Evolutionary conservation across 2,113 vertebrate genomes (phyloP).

Genomic region (Leptobrachium leishanense): DNA sequence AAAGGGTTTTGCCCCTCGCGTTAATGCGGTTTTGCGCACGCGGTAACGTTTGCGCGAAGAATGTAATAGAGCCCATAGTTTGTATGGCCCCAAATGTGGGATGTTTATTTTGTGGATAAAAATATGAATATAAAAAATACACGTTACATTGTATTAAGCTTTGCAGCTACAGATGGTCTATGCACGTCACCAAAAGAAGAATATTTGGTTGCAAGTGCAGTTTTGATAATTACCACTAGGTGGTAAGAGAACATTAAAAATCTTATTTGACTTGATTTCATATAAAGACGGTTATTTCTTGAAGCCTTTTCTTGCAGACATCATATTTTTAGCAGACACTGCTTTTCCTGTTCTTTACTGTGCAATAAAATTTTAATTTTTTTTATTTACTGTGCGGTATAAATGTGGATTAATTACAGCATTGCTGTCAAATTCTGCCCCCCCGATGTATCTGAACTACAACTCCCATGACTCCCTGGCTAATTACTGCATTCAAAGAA

Average conservation of each 20-base stretch:
- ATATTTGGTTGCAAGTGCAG: not conserved
- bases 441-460: too few species aligned
- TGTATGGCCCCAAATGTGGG: not conserved
- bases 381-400: too few species aligned
- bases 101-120: not conserved
- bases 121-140: not conserved
- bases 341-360: not conserved
- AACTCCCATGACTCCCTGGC: too few species aligned
- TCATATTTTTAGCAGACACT: not conserved
- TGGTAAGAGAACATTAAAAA: conserved; percentile 26
- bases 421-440: too few species aligned
- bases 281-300: not conserved
- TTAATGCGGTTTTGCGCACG: too few species aligned
- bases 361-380: not conserved
- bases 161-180: not conserved
- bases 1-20: too few species aligned
- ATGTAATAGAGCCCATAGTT: too few species aligned
- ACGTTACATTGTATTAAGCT: not conserved
- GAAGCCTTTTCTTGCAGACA: not conserved
- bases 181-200: too few species aligned
- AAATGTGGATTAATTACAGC: too few species aligned
- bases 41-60: too few species aligned
- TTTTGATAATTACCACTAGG: not conserved
- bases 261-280: not conserved
- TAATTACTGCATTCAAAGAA: too few species aligned